Base-by-base conservation (phyloP, 1,140 invertebrate species). In the Drosophila mojavensis region DNA sequence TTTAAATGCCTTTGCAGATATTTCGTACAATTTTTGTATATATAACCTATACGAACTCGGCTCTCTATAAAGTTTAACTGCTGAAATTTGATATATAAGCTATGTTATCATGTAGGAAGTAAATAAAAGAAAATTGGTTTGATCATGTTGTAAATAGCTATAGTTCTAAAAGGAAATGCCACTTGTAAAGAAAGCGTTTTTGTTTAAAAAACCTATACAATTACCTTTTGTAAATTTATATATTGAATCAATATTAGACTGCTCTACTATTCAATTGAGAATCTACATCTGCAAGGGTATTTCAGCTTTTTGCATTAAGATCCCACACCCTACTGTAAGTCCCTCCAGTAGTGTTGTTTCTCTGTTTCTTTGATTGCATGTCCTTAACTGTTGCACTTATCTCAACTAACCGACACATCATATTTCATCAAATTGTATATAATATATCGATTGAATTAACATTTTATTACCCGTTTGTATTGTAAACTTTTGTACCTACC, bases 381-480 rank as follows among this genome's bases (percentile, higher is more conserved):
- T 48, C 50, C 5, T 47, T 10, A 33, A 59, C 17, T 36, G 9
- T 45, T 20, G 41, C 50, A 56, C 60, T 28, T 11, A 10, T 30
- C 5, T 74, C 66, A n/a, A 50, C 33, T n/a, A 54, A 58, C 9
- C 60, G n/a, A 79, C 62, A 47, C 39, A 33, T 51, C 77, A 77
- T 56, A 65, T 66, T 26, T 39, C 81, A 88, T 90, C 20, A 71
- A 90, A 80, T 54, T 86, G 82, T 86, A 86, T 73, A 86, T 86
- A 86, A 88, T 79, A 65, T 88, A 41, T 74, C 73, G 88, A 80
- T 80, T 88, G 80, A 88, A 88, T 89, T 88, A 88, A 88, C 83
- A 88, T 78, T 67, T 71, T 79, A 78, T 89, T 88, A 78, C 72
- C 82, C 79, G 89, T 86, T 89, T 83, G 72, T 86, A 83, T 88